Conservation (phyloP, 2,797 vertebrate genomes). For the Enteromius viviparus region DNA sequence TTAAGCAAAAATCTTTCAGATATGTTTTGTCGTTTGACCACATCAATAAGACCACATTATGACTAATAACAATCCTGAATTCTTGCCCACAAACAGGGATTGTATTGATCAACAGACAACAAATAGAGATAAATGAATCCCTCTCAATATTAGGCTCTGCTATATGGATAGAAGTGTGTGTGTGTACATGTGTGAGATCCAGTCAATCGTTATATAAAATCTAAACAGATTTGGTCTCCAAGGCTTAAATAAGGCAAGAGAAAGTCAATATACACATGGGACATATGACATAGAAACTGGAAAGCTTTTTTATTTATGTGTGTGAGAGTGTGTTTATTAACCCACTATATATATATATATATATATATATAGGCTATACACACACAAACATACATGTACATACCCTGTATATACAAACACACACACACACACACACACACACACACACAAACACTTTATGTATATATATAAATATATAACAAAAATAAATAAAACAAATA, state of each 20-base stretch:
- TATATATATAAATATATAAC: no score
- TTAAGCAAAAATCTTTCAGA: not conserved
- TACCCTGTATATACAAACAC: no score
- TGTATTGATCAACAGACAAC: conserved; percentile 59
- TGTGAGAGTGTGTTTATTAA: not conserved
- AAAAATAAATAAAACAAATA: no score
- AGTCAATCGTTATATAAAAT: conserved; percentile 36
- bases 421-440: no score
- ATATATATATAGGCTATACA: no score
- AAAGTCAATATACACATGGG: conserved; percentile 25
- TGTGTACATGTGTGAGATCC: not conserved
- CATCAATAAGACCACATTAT: conserved; percentile 44
- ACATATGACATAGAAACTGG: not conserved
- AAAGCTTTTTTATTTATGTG: not conserved
- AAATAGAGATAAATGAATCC: conserved; percentile 54
- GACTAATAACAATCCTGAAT: conserved; percentile 36
- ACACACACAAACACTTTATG: no score
- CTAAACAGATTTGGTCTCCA: conserved; percentile 31
- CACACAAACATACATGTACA: no score
- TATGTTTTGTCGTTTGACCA: conserved; percentile 13
- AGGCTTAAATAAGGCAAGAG: conserved; percentile 27
- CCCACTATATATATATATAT: not conserved
- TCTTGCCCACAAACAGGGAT: conserved; percentile 63
- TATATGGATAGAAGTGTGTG: not conserved
- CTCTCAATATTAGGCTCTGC: conserved; percentile 30